Evolutionary conservation across 2,113 vertebrate genomes (phyloP).

Genomic region (Fregata magnificens): DNA sequence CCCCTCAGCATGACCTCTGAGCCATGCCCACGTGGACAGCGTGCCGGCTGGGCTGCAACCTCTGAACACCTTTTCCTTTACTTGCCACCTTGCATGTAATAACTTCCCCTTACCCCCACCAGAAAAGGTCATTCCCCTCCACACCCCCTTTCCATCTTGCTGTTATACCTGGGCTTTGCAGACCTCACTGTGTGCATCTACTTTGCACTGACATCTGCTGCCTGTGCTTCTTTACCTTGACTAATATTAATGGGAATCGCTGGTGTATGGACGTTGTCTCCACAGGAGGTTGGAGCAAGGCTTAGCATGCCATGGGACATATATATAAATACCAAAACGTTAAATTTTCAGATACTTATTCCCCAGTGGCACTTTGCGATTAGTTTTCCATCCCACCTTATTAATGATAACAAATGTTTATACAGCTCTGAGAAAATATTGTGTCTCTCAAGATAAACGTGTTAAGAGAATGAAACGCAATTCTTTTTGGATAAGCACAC

Average conservation of each 20-base stretch:
- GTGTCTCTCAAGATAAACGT: not conserved
- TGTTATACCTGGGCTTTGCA: not conserved
- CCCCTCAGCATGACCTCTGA: not conserved
- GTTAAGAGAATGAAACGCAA: not conserved
- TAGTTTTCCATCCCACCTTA: not conserved
- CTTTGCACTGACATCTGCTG: not conserved
- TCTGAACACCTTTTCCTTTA: not conserved
- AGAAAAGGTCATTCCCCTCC: not conserved
- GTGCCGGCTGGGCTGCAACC: not conserved
- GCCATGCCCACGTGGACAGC: not conserved
- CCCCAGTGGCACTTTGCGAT: not conserved
- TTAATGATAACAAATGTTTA: not conserved
- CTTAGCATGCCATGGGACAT: not conserved
- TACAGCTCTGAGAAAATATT: not conserved
- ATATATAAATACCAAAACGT: not conserved
- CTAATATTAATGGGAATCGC: accelerated
- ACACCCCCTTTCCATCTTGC: not conserved
- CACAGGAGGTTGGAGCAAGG: not conserved
- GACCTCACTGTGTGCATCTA: accelerated
- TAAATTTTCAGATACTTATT: not conserved
- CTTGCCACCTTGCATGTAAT: not conserved
- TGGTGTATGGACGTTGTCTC: not conserved
- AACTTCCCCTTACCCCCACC: not conserved
- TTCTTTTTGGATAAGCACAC: not conserved
- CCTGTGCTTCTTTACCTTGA: accelerated